These are phyloP conservation scores for Onychostruthus taczanowskii DNA, from an alignment of 2,113 vertebrate species.

Conservation along the genomic window DNA sequence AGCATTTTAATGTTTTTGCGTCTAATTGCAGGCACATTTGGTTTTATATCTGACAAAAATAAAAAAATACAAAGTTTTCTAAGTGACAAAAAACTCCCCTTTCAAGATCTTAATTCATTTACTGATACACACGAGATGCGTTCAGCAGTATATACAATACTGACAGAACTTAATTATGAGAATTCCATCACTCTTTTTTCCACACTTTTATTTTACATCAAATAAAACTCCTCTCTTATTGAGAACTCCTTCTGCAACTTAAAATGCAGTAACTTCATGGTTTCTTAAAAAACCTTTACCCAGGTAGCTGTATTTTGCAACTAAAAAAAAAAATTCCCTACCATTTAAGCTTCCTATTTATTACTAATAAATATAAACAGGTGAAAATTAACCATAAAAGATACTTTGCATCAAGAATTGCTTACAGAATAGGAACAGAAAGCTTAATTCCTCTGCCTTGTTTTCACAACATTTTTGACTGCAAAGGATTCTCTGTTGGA, in stretches of 20 bases:
- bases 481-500: not conserved
- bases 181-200: not conserved
- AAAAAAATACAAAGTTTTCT: not conserved
- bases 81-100: fast-evolving
- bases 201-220: not conserved
- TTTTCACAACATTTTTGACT: not conserved
- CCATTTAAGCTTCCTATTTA: not conserved
- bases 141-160: not conserved
- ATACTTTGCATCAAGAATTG: not conserved
- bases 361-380: too few relatives aligned
- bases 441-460: not conserved
- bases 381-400: not conserved
- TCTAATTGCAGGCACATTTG: not conserved
- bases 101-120: not conserved
- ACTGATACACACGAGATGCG: not conserved
- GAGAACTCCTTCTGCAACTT: not conserved
- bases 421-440: not conserved
- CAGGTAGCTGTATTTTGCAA: not conserved
- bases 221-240: not conserved
- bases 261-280: not conserved
- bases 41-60: not conserved
- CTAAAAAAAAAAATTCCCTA: not conserved
- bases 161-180: not conserved
- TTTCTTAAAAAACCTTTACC: not conserved
- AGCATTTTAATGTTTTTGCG: not conserved